A percentile compares a stretch with the other conserved stretches of the same genome.
phyloP scores from a whole-genome alignment of 2,888 invertebrate genomes.

The Cerceris rybyensis region DNA sequence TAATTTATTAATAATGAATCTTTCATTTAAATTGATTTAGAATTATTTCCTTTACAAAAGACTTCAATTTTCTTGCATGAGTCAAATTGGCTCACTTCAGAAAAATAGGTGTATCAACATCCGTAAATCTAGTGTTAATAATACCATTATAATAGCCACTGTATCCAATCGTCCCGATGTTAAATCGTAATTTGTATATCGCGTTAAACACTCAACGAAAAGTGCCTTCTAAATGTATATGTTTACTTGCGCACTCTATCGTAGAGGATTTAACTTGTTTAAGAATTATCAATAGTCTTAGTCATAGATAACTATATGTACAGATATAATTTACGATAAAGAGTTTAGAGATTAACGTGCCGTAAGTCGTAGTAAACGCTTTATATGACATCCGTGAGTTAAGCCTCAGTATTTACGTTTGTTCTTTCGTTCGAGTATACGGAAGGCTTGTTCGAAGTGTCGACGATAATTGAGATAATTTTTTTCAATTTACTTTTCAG shows the following conservation, averaged over 20 bases:
- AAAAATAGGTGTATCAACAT: no score
- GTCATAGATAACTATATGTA: background rate
- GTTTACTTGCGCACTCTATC: background rate
- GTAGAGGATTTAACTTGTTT: background rate
- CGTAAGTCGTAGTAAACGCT: slow-evolving; percentile 1
- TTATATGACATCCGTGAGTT: slow-evolving; percentile 5
- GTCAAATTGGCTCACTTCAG: no score
- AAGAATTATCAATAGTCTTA: background rate
- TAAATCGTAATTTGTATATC: background rate
- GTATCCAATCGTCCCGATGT: no score
- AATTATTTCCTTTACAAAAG: no score
- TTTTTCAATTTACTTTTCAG: slow-evolving; percentile 69
- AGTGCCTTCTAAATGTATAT: background rate
- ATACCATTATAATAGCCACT: no score
- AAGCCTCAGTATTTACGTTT: background rate
- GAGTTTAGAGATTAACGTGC: background rate
- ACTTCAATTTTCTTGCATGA: no score
- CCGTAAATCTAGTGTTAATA: no score
- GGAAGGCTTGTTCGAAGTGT: background rate
- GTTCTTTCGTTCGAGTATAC: background rate
- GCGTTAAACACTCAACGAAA: background rate
- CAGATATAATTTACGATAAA: slow-evolving; percentile 4
- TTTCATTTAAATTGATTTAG: no score
- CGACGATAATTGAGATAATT: background rate
- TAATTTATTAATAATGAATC: no score